A percentile compares a stretch with the other conserved stretches of the same genome.
These are phyloP conservation scores for Orientallactaga bullata DNA, from an alignment of 2,113 vertebrate species.

Conservation along the genomic window DNA sequence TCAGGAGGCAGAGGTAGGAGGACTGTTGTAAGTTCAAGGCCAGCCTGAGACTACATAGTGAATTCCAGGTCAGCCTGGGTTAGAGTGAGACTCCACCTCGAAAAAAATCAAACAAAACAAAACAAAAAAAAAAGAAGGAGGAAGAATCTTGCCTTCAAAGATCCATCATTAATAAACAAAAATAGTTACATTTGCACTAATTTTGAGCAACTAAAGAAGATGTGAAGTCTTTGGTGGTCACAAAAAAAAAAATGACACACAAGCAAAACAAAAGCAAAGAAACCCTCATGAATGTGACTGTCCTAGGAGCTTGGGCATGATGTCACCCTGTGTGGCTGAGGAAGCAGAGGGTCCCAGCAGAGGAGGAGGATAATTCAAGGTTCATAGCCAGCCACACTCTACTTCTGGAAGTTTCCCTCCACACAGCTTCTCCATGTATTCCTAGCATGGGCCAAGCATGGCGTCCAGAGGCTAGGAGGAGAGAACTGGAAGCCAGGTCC, in stretches of 20 bases:
- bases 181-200: not conserved
- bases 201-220: not conserved
- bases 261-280: not conserved
- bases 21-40: no score
- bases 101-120: not conserved
- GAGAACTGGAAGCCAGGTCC: not conserved
- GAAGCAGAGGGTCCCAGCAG: not conserved
- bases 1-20: no score
- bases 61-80: no score
- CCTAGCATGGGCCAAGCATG: no score
- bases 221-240: no score
- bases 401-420: not conserved
- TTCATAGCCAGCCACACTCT: not conserved
- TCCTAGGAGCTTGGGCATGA: fast-evolving
- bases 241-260: not conserved
- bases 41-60: no score
- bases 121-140: no score
- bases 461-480: not conserved
- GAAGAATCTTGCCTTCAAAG: not conserved
- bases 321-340: not conserved
- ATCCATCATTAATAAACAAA: not conserved
- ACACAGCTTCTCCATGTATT: not conserved
- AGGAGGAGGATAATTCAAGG: no score
- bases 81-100: no score
- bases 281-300: not conserved